Evolutionary conservation across 2,797 vertebrate species (phyloP).

Genomic region (Betta splendens): DNA sequence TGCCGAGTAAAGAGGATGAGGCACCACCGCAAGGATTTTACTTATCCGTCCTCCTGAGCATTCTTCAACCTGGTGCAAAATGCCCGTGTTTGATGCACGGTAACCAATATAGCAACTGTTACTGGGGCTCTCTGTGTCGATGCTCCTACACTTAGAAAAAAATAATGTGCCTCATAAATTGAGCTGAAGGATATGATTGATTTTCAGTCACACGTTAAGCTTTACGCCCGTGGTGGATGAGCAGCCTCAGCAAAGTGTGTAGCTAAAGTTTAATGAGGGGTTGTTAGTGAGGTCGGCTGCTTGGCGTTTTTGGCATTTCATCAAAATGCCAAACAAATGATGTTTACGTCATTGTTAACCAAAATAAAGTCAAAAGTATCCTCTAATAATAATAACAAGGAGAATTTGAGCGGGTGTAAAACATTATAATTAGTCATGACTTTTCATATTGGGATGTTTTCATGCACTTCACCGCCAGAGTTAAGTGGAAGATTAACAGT

Average conservation of each 20-base stretch:
- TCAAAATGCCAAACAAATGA: slow-evolving; percentile 54
- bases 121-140: slow-evolving; percentile 19
- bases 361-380: slow-evolving; percentile 14
- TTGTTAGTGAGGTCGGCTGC: slow-evolving; percentile 36
- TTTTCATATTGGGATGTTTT: slow-evolving; percentile 8
- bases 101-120: slow-evolving; percentile 37
- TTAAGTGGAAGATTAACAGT: slow-evolving; percentile 26
- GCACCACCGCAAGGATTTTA: slow-evolving; percentile 48
- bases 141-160: slow-evolving; percentile 12
- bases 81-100: slow-evolving; percentile 21
- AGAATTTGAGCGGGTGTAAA: slow-evolving; percentile 4
- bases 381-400: not conserved
- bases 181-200: slow-evolving; percentile 42
- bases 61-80: slow-evolving; percentile 46
- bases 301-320: slow-evolving; percentile 41
- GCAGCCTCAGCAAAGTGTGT: slow-evolving; percentile 38
- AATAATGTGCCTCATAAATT: slow-evolving; percentile 45
- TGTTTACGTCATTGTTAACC: slow-evolving; percentile 32
- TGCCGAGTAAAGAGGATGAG: slow-evolving; percentile 59
- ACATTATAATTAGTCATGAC: not conserved
- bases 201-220: slow-evolving; percentile 46
- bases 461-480: slow-evolving; percentile 1
- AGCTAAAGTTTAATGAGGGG: slow-evolving; percentile 40
- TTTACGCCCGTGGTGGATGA: slow-evolving; percentile 16
- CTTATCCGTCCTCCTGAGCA: slow-evolving; percentile 53